Evolutionary conservation across 2,888 invertebrate species (phyloP).

Genomic region (Macrophya annulata): DNA sequence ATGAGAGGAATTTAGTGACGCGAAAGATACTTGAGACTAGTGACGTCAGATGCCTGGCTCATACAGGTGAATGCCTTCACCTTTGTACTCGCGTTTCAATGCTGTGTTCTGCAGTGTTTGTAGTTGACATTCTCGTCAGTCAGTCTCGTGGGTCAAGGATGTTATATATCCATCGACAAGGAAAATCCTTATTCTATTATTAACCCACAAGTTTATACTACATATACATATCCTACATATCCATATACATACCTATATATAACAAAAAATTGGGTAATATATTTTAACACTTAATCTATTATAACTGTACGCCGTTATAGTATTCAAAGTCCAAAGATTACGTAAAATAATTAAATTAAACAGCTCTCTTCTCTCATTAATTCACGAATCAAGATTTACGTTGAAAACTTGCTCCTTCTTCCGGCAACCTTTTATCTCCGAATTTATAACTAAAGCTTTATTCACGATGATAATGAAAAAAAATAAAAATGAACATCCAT

Average conservation of each 20-base stretch:
- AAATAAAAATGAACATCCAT: conserved; percentile 13
- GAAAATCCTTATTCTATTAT: background rate
- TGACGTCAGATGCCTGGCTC: conserved; percentile 21
- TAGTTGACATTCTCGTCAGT: background rate
- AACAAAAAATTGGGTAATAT: background rate
- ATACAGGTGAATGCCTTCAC: conserved; percentile 42
- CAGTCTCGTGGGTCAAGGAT: conserved; percentile 10
- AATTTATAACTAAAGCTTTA: conserved; percentile 9
- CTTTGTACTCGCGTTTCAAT: conserved; percentile 19
- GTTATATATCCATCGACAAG: background rate
- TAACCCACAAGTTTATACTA: background rate
- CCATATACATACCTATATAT: background rate
- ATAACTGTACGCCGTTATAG: background rate
- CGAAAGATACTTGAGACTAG: conserved; percentile 29
- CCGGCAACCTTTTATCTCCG: conserved; percentile 34
- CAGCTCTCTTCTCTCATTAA: background rate
- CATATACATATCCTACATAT: no score
- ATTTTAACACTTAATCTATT: background rate
- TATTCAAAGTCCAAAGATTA: background rate
- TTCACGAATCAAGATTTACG: conserved; percentile 1
- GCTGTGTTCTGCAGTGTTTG: conserved; percentile 2
- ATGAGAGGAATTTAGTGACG: conserved; percentile 33
- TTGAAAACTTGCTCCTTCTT: background rate
- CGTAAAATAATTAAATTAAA: background rate
- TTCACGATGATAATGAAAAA: background rate